Evolutionary conservation across 2,888 invertebrate species (phyloP), one percentile per base, ranked within the genome.

Genomic region (Metopia argyrocephala): DNA sequence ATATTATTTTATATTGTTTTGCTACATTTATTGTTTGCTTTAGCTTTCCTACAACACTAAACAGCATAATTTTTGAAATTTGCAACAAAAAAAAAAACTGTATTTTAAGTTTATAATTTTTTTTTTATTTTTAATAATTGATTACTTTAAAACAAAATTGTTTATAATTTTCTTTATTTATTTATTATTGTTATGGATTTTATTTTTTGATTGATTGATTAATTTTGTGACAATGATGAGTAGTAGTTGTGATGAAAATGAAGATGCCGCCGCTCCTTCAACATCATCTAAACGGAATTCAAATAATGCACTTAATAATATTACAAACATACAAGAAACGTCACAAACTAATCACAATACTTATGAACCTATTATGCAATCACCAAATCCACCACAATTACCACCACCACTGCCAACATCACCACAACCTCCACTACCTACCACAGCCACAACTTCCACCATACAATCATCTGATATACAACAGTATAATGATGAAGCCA

Each of bases 161-260:
- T 65, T 73, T 73, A 62, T 45, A 38, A 76, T 75, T 79, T 18
- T 78, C n/a, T 50, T 66, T 76, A 64, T n/a, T n/a, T 57, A 65
- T 79, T 73, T 50, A 68, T 79, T 57, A 62, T 79, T 84, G 70
- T 76, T 82, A 78, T 84, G 78, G 78, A 74, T 68, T 79, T 74
- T 75, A 71, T 84, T 78, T 83, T 83, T 70, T 59, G 66, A 80
- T 71, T 81, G 75, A 71, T 85, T 73, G 64, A 68, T 76, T 61
- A 65, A 74, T 57, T 61, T 54, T 66, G 46, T 69, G 46, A 69
- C 68, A n/a, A 46, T 57, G 45, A 38, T 68, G 73, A 70, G 78
- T 81, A 89, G 88, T 85, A 70, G 78, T 81, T 89, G 88, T 85
- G 85, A 84, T 86, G 88, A 87, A 83, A 85, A 84, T 82, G 87